A percentile compares a stretch with the other conserved stretches of the same genome.
These are phyloP conservation scores for Peromyscus melanophrys DNA, from an alignment of 2,797 vertebrate genomes.

Conservation along the genomic window DNA sequence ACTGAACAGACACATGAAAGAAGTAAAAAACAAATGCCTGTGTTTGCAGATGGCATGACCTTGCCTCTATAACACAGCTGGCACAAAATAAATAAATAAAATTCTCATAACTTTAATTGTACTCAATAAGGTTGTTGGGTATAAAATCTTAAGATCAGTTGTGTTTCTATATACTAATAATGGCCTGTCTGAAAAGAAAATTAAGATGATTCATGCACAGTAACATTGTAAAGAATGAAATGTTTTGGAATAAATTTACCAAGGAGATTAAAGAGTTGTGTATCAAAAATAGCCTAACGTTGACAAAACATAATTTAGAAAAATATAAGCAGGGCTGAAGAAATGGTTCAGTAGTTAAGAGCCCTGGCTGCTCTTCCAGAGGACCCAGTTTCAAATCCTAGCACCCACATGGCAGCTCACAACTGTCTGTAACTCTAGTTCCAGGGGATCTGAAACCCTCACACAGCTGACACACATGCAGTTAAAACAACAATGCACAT, in stretches of 20 bases:
- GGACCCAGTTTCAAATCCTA: background rate
- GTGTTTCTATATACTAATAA: background rate
- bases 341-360: background rate
- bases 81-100: background rate
- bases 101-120: background rate
- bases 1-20: background rate
- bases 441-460: background rate
- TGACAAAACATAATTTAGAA: background rate
- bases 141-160: background rate
- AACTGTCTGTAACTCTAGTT: background rate
- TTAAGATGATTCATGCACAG: background rate
- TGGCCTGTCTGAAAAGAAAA: background rate
- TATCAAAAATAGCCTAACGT: background rate
- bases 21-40: background rate
- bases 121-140: background rate
- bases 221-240: background rate
- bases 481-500: background rate
- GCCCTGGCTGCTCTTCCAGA: background rate
- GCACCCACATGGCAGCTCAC: background rate
- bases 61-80: background rate
- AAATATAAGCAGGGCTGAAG: background rate
- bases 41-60: background rate
- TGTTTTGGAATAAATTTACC: background rate
- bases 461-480: background rate
- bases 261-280: background rate